Conservation (phyloP, 2,888 invertebrate genomes). For the Drosophila nigricruria region DNA sequence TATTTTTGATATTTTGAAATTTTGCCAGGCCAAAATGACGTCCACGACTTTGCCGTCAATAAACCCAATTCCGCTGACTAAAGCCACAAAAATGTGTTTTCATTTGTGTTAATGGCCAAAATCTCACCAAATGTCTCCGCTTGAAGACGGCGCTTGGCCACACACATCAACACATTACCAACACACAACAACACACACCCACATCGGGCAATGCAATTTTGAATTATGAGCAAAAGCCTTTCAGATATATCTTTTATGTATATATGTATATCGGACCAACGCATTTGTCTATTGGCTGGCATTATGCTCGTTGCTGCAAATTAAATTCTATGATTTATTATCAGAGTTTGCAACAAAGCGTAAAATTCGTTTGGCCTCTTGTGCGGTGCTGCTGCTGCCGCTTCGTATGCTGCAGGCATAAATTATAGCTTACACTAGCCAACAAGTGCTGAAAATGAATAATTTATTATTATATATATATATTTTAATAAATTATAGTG, state of each 20-base stretch:
- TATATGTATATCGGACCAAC: conserved; percentile 43
- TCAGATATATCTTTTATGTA: conserved; percentile 41
- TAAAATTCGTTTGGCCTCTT: conserved; percentile 72
- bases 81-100: conserved; percentile 55
- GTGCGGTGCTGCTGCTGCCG: conserved; percentile 15
- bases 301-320: conserved; percentile 55
- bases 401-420: conserved; percentile 17
- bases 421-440: conserved; percentile 54
- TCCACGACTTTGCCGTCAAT: conserved; percentile 53
- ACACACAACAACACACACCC: conserved; percentile 1
- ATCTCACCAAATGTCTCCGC: conserved; percentile 57
- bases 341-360: conserved; percentile 76
- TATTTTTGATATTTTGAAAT: conserved; percentile 46
- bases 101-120: conserved; percentile 74
- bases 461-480: neutral
- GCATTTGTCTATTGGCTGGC: conserved; percentile 40
- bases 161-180: conserved; percentile 27
- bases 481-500: neutral
- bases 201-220: conserved; percentile 44
- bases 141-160: conserved; percentile 51
- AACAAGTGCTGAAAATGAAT: conserved; percentile 26
- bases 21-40: conserved; percentile 68
- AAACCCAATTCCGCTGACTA: conserved; percentile 57
- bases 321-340: conserved; percentile 78
- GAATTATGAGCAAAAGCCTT: conserved; percentile 65